Base-by-base conservation (phyloP, 2,888 invertebrate genomes). In the Deilephila elpenor region DNA sequence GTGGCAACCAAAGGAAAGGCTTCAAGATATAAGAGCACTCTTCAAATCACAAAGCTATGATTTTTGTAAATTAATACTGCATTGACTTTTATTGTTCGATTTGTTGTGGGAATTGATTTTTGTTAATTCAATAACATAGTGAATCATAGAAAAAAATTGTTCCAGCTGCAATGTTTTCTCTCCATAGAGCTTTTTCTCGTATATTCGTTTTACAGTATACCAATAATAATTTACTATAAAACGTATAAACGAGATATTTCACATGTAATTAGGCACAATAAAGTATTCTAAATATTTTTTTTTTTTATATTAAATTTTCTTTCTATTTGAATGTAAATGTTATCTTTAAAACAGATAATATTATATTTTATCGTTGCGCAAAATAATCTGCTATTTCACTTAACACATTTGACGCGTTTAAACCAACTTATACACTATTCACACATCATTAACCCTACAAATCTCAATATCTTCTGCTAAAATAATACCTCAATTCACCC, bases 1-100 rank as follows among this genome's bases (percentile, higher is more conserved):
- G 92, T 88, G 91, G 91, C 87, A 89, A 89, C 90, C 86, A 89
- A 89, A 89, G 89, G 91, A 89, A 91, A 90, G 92, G 91, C 89
- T 92, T 91, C 85, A 83, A 81, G 80, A 84, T 82, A 78, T 84
- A 81, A 80, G 88, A 86, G 89, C 83, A 86, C 85, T 80, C 90
- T 91, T 86, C 80, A 88, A 88, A 88, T 88, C 87, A 86, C 79
- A 85, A 84, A 85, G 84, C 82, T 83, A 83, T 79, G 79, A 83
- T 84, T 87, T 89, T 71, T 83, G 86, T 86, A 87, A 87, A 91
- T 89, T 89, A 91, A 89, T 90, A 86, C 25, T 81, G 67, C 67
- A 29, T 73, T 78, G 76, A 79, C 78, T 81, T 82, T 84, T 84
- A 80, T 84, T 82, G 80, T 76, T 74, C 76, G 71, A 72, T 80